Conservation (phyloP, 2,113 vertebrate genomes). For the Cheirogaleus medius region DNA sequence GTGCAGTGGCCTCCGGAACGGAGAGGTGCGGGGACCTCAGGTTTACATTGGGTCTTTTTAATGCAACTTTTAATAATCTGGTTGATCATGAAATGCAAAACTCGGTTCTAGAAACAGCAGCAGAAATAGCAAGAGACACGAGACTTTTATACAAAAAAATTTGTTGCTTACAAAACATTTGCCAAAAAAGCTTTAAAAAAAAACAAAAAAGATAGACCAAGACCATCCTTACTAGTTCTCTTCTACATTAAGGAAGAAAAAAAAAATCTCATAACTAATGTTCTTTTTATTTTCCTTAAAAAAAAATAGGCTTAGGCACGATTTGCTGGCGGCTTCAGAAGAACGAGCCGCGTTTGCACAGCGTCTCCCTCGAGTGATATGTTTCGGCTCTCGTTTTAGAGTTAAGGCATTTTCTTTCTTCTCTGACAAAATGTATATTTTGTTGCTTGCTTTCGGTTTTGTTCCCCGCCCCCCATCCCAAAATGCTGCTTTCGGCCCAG, state of each 20-base stretch:
- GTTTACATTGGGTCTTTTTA: slow-evolving; percentile 81
- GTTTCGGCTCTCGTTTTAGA: slow-evolving; percentile 77
- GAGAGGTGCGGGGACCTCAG: slow-evolving; percentile 67
- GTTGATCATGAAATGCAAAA: slow-evolving; percentile 82
- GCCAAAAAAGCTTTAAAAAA: slow-evolving; percentile 85
- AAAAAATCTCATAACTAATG: slow-evolving; percentile 86
- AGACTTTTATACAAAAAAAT: slow-evolving; percentile 85
- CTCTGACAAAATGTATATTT: slow-evolving; percentile 77
- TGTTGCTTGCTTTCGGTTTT: slow-evolving; percentile 49
- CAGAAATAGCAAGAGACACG: slow-evolving; percentile 85
- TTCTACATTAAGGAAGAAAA: slow-evolving; percentile 79
- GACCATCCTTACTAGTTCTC: slow-evolving; percentile 80
- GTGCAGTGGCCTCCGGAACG: slow-evolving; percentile 67
- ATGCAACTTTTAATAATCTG: slow-evolving; percentile 83
- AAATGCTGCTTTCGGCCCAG: slow-evolving; percentile 60
- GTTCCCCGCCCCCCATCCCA: too few species aligned
- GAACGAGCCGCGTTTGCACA: slow-evolving; percentile 79
- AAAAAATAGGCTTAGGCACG: slow-evolving; percentile 88
- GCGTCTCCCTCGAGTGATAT: slow-evolving; percentile 75
- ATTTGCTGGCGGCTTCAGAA: slow-evolving; percentile 85
- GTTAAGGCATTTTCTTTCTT: slow-evolving; percentile 88
- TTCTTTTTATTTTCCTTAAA: slow-evolving; percentile 82
- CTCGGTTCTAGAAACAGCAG: slow-evolving; percentile 85
- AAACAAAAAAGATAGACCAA: slow-evolving; percentile 68
- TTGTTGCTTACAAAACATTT: slow-evolving; percentile 87